phyloP scores from a whole-genome alignment of 2,888 invertebrate genomes.

The Empis stercorea region DNA sequence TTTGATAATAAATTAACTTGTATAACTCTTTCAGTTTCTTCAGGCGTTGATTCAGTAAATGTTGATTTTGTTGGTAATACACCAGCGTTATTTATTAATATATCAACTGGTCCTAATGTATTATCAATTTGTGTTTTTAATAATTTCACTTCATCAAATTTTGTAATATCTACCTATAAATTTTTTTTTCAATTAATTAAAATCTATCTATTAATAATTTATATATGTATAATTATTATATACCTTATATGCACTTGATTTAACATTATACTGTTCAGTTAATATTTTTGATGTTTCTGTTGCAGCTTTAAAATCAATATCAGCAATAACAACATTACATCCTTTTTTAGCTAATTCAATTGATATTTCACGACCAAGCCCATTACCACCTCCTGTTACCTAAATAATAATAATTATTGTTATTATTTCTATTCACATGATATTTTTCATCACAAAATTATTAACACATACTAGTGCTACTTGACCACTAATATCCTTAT shows the following conservation, averaged over 20 bases:
- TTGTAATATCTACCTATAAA: slow-evolving; percentile 32
- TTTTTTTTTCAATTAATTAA: background rate
- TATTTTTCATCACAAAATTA: too few relatives aligned
- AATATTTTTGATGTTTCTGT: slow-evolving; percentile 30
- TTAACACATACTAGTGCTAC: background rate
- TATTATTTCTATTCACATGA: too few relatives aligned
- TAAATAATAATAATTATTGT: too few relatives aligned
- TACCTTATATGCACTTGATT: slow-evolving; percentile 32
- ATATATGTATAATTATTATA: background rate
- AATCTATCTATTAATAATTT: background rate
- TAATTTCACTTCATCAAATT: slow-evolving; percentile 27
- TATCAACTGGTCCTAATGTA: slow-evolving; percentile 36
- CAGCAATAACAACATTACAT: slow-evolving; percentile 35
- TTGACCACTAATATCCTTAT: background rate
- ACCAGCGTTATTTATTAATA: slow-evolving; percentile 39
- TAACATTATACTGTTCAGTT: slow-evolving; percentile 26
- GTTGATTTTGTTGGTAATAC: slow-evolving; percentile 27
- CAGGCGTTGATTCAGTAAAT: slow-evolving; percentile 24
- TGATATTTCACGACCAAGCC: slow-evolving; percentile 37
- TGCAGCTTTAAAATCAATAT: slow-evolving; percentile 32
- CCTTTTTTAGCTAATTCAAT: slow-evolving; percentile 33
- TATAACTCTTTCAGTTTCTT: slow-evolving; percentile 34
- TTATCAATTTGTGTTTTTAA: slow-evolving; percentile 30
- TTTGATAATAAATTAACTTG: slow-evolving; percentile 37
- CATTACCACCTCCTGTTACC: slow-evolving; percentile 38